These are phyloP conservation scores for Brachypteracias leptosomus DNA, from an alignment of 2,113 vertebrate genomes.

Conservation along the genomic window DNA sequence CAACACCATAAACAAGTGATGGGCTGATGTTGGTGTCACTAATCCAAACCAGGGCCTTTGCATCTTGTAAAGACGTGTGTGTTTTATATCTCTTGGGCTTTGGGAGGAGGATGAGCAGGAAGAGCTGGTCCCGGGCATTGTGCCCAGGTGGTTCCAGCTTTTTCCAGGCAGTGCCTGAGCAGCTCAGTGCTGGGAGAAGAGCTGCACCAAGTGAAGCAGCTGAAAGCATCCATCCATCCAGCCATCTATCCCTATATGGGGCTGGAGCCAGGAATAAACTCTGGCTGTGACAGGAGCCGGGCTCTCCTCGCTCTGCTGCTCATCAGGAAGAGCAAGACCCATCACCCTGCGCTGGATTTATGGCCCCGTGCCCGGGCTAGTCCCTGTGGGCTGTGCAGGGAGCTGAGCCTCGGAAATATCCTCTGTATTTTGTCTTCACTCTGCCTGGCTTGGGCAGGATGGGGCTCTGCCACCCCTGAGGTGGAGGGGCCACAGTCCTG, in stretches of 20 bases:
- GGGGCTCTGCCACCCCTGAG: no score
- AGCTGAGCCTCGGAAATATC: no score
- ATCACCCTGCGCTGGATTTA: background rate
- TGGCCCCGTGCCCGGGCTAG: no score
- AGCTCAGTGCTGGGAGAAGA: background rate
- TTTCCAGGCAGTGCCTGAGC: background rate
- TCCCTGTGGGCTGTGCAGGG: no score
- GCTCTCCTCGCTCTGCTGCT: background rate
- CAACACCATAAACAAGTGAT: background rate
- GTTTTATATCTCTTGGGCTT: background rate
- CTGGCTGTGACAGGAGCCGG: background rate
- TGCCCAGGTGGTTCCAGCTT: background rate
- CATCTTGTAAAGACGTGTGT: background rate
- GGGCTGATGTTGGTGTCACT: no score
- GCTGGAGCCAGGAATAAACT: background rate
- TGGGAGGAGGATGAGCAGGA: background rate
- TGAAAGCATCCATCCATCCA: background rate
- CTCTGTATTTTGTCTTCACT: no score
- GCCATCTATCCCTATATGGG: background rate
- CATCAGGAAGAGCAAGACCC: background rate
- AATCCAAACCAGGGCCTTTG: fast-evolving
- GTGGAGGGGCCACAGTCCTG: background rate
- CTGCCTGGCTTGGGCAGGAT: no score
- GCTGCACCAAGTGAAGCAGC: background rate
- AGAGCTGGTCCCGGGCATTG: no score